Base-by-base conservation (phyloP, 2,113 vertebrate genomes). In the Macroglossus sobrinus region DNA sequence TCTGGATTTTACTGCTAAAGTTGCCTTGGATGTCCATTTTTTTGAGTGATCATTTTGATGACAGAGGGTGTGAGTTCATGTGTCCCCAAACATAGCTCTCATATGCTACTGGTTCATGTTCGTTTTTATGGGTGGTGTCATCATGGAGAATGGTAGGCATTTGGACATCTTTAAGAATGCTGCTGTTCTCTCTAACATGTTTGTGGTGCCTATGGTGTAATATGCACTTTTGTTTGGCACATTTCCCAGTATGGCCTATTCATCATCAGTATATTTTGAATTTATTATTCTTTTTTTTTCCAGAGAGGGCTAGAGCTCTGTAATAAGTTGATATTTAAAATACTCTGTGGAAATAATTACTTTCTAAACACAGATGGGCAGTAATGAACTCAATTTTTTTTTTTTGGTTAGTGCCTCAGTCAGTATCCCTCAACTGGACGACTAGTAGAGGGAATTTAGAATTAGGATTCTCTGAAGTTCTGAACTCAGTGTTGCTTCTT, bases 341-440 rank as follows among this genome's bases (percentile, higher is more conserved):
- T 89, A 40, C 47, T 75, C 26, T 61, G 43, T 87, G 59, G 66
- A 97, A 95, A 91, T 69, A 89, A 87, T 84, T 89, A 84, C 71
- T 94, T 47, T 79, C 18, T 66, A 79, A 79, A 84, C 66, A 55
- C n/a, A 91, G 81, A 68, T 38, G 57, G 61, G 26, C 2, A 14
- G n/a, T 57, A 82, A 47, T 92, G 74, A 88, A 18, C 30, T 55
- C 22, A n/a, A 74, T 40, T 89, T 86, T 78, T 69, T 61, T 40
- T 89, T 86, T 78, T 69, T 61, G 4, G 38, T 71, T n/a, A 79
- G n/a, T 86, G 10, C 26, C 38, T 93, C 35, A 64, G 2, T 69
- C 72, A 82, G 33, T 13, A 28, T 88, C 22, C 21, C 2, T 95
- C 6, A 79, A 63, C 15, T 26, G 9, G 63, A 89, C 78, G n/a